Percentiles rank a stretch among this genome's conserved stretches.
These are phyloP conservation scores for Microctonus brassicae DNA, from an alignment of 2,888 invertebrate species.

Conservation along the genomic window DNA sequence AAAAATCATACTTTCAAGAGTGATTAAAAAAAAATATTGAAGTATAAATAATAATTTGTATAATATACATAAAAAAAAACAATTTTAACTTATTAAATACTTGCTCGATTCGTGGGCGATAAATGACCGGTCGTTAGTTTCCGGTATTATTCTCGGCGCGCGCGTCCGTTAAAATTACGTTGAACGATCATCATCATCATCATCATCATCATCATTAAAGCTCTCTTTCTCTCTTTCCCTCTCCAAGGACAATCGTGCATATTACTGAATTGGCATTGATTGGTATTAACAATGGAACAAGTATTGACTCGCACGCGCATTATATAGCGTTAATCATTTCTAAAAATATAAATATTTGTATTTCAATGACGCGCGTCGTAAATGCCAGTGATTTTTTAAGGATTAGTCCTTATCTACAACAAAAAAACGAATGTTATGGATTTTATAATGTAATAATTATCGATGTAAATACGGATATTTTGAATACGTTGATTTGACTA, in stretches of 20 bases:
- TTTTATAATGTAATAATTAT: neutral
- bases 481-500: neutral
- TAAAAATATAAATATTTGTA: constrained; percentile 14
- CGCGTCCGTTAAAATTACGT: neutral
- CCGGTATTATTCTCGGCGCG: constrained; percentile 15
- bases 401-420: neutral
- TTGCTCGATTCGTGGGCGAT: neutral
- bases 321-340: neutral
- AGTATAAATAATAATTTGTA: constrained; percentile 5
- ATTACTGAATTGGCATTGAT: constrained; percentile 19
- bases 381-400: neutral
- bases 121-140: neutral
- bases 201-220: neutral
- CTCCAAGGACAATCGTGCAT: constrained; percentile 11
- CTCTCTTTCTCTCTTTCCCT: neutral
- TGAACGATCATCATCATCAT: neutral
- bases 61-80: constrained; percentile 17
- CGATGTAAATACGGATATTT: neutral
- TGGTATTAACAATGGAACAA: constrained; percentile 21
- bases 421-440: neutral
- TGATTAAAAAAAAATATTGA: neutral
- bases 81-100: constrained; percentile 40
- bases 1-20: neutral
- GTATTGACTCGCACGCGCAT: neutral
- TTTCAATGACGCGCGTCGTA: neutral